Evolutionary conservation across 2,113 vertebrate genomes (phyloP).

Genomic region (Cygnus buccinator): DNA sequence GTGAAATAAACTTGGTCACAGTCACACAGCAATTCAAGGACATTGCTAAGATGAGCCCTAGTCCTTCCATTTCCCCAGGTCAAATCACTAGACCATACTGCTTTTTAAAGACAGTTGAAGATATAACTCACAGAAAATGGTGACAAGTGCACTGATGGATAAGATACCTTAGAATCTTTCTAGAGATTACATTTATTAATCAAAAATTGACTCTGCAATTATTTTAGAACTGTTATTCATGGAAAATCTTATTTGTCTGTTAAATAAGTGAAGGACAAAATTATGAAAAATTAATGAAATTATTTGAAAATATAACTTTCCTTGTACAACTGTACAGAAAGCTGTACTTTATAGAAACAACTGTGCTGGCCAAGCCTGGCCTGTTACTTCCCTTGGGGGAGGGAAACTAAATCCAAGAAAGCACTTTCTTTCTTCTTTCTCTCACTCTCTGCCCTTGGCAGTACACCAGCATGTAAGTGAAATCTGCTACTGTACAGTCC

Average conservation of each 20-base stretch:
- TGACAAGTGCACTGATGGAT: neutral
- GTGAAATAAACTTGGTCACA: neutral
- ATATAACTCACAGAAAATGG: neutral
- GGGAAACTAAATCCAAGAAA: neutral
- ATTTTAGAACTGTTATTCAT: neutral
- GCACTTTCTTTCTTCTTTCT: neutral
- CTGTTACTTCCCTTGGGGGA: neutral
- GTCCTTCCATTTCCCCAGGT: neutral
- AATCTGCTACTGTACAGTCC: neutral
- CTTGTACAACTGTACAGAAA: neutral
- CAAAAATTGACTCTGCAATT: neutral
- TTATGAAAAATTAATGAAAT: neutral
- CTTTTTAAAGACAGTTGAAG: neutral
- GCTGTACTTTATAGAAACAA: neutral
- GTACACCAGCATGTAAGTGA: neutral
- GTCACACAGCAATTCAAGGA: neutral
- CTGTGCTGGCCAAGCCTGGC: neutral
- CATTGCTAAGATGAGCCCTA: neutral
- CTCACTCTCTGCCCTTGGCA: neutral
- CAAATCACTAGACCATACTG: neutral
- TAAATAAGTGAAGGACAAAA: neutral
- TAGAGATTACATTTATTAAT: neutral
- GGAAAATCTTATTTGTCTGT: neutral
- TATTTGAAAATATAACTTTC: neutral
- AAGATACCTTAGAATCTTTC: neutral